These are phyloP conservation scores for Ischnura elegans DNA, from an alignment of 2,888 invertebrate genomes.

Conservation along the genomic window DNA sequence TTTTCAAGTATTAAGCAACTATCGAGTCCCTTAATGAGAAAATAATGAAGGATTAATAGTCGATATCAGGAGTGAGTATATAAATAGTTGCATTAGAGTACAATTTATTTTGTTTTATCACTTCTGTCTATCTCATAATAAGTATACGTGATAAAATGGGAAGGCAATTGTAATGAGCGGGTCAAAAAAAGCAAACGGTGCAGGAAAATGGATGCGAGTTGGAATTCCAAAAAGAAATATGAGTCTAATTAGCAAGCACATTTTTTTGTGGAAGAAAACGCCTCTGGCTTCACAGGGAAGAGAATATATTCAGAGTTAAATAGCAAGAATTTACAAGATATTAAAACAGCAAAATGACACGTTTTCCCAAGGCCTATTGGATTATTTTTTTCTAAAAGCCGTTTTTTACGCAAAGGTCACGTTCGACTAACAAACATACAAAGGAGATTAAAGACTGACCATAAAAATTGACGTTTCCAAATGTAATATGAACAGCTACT, in stretches of 20 bases:
- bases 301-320: neutral
- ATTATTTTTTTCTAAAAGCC: neutral
- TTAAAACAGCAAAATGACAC: neutral
- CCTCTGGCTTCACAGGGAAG: neutral
- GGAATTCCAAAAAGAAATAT: slow-evolving; percentile 31
- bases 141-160: too few species aligned
- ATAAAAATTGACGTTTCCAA: too few species aligned
- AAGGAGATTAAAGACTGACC: too few species aligned
- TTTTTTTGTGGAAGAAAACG: neutral
- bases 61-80: too few species aligned
- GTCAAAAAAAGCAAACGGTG: neutral
- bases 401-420: neutral
- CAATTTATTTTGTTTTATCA: too few species aligned
- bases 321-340: neutral
- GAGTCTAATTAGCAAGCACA: slow-evolving; percentile 44
- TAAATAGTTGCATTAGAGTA: too few species aligned
- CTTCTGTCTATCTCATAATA: too few species aligned
- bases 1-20: too few species aligned
- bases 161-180: neutral
- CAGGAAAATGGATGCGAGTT: neutral
- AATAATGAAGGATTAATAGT: too few species aligned
- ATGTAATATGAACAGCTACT: too few species aligned
- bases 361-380: neutral
- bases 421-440: neutral
- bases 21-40: too few species aligned